Percentiles rank a stretch among this genome's conserved stretches.
phyloP scores from a whole-genome alignment of 2,113 vertebrate species.

The Prunella himalayana region DNA sequence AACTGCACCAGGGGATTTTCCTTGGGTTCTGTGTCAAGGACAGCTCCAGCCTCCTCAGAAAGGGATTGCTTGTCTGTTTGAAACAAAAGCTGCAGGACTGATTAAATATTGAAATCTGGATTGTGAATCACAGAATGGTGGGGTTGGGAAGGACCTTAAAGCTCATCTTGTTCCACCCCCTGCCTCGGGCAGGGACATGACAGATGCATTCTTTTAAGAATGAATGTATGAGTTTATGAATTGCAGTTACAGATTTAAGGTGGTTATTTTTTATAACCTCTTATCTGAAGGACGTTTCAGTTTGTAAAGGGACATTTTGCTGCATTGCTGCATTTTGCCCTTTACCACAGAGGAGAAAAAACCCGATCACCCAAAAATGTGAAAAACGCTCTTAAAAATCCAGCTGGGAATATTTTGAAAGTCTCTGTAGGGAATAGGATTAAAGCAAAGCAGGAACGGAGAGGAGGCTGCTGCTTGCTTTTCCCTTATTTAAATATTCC shows the following conservation, averaged over 20 bases:
- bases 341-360: neutral
- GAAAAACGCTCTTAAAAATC: neutral
- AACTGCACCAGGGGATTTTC: neutral
- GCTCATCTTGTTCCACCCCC: neutral
- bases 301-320: neutral
- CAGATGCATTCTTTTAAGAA: neutral
- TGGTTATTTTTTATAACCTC: neutral
- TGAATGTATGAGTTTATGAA: neutral
- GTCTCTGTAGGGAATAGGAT: neutral
- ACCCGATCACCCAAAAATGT: neutral
- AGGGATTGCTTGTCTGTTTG: neutral
- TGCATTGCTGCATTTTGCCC: neutral
- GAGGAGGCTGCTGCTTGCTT: conserved; percentile 39
- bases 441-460: neutral
- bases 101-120: neutral
- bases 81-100: neutral
- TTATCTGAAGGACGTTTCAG: neutral
- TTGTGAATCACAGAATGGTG: neutral
- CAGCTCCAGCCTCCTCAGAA: neutral
- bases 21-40: neutral
- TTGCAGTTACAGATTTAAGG: neutral
- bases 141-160: neutral
- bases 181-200: neutral
- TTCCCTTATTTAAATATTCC: conserved; percentile 69
- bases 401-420: neutral